Evolutionary conservation across 64 coral and sea anemone genomes (phyloP).

Genomic region (Catalaphyllia jardinei): DNA sequence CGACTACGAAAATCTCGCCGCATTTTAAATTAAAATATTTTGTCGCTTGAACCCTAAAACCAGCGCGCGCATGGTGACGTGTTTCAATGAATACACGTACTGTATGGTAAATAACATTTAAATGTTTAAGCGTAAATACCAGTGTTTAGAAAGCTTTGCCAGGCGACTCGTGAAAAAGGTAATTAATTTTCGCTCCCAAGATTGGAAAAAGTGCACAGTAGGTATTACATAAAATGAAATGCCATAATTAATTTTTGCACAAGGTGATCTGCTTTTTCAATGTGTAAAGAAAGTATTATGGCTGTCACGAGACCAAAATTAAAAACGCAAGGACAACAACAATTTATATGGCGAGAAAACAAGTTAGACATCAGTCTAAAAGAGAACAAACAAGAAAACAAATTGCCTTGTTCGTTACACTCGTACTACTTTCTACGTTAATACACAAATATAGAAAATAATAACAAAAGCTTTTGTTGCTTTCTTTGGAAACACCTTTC

Average conservation of each 20-base stretch:
- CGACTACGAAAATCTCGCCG: background rate
- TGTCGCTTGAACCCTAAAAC: background rate
- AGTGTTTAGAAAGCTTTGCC: background rate
- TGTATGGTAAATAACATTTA: slow-evolving; percentile 4
- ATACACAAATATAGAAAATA: background rate
- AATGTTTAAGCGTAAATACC: background rate
- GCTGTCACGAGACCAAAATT: too few relatives aligned
- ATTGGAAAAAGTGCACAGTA: background rate
- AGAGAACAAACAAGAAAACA: too few relatives aligned
- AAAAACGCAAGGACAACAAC: too few relatives aligned
- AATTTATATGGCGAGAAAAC: too few relatives aligned
- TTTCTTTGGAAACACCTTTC: background rate
- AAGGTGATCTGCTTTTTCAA: background rate
- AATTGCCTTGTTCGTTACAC: too few relatives aligned
- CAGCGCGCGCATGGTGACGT: background rate
- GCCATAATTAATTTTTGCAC: background rate
- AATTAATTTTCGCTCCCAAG: slow-evolving; percentile 1
- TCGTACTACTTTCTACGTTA: too few relatives aligned
- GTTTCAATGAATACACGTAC: background rate
- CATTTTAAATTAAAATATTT: background rate
- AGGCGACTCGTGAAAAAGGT: background rate
- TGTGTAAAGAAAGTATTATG: too few relatives aligned
- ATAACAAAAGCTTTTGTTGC: background rate
- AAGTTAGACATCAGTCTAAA: too few relatives aligned
- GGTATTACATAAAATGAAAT: background rate